phyloP scores from a whole-genome alignment of 2,888 invertebrate genomes.

The Zaprionus bogoriensis region DNA sequence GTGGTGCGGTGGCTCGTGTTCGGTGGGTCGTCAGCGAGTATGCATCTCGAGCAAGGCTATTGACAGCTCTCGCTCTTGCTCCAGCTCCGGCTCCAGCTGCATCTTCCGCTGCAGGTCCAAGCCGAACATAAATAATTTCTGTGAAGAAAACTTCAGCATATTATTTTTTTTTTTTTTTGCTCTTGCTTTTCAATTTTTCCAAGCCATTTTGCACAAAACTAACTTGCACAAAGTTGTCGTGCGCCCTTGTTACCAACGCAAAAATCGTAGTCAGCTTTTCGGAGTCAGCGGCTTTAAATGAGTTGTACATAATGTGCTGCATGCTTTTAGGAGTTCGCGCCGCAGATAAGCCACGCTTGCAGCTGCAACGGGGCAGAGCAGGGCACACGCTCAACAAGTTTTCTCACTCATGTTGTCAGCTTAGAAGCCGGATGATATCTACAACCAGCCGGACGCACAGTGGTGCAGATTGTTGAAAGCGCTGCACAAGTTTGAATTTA shows the following conservation, averaged over 20 bases:
- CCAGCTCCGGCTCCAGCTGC: no score
- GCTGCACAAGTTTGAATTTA: no score
- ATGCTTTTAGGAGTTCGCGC: conserved; percentile 41
- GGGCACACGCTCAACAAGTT: conserved; percentile 61
- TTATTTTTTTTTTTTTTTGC: conserved; percentile 51
- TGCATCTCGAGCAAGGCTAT: conserved; percentile 51
- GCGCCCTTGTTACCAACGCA: conserved; percentile 33
- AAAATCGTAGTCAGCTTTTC: conserved; percentile 30
- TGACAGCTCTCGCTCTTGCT: conserved; percentile 70
- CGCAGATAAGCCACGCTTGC: conserved; percentile 36
- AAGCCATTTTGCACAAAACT: conserved; percentile 63
- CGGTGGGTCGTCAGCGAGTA: not conserved
- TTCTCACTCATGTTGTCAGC: conserved; percentile 68
- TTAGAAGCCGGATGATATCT: conserved; percentile 43
- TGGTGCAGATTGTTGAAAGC: conserved; percentile 14
- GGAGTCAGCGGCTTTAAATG: conserved; percentile 67
- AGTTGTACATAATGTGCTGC: conserved; percentile 63
- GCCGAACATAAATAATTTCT: conserved; percentile 68
- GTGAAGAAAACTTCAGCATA: conserved; percentile 31
- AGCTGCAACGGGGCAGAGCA: not conserved
- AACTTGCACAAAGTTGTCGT: conserved; percentile 68
- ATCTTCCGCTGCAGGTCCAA: no score
- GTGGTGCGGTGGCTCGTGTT: not conserved
- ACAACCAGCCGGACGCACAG: conserved; percentile 16
- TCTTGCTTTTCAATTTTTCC: conserved; percentile 66